Base-by-base conservation (phyloP, 2,888 invertebrate genomes). In the Diaperis boleti region DNA sequence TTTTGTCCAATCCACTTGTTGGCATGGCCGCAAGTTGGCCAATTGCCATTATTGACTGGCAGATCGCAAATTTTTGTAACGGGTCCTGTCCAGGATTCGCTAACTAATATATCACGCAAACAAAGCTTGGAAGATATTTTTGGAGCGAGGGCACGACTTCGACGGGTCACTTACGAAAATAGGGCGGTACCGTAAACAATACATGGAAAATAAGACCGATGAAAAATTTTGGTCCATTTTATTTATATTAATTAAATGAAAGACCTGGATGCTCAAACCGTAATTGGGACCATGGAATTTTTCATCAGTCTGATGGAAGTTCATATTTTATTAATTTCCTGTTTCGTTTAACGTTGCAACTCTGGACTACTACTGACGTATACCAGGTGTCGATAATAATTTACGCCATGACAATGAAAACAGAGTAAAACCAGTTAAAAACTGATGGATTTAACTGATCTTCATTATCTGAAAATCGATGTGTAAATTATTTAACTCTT, bases 1-100 rank as follows among this genome's bases (percentile, higher is more conserved):
- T 26, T 49, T 18, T 49, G 31, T 49, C 49, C 49, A n/a, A 7
- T 35, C 49, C 49, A 49, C 49, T 49, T 49, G 49, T 49, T 49
- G 49, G 49, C 49, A 35, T 35, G 5, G 33, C 35, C 31, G 31
- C 49, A 49, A 49, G 18, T 49, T 49, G 49, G 49, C 33, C 10
- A 11, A 3, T 35, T 49, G 49, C 49, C 49, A 49, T 35, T 49
- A 35, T 49, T 18, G n/a, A 49, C 31, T 8, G 17, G 39, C 39
- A 39, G 39, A 17, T 39, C 39, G 7, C 14, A 17, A 39, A 39
- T 15, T 39, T 39, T 33, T 33, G 33, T 39, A 39, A 39, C 39
- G 14, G 35, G 10, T 13, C 35, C 35, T 13, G 10, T 35, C 13
- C 35, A 11, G 35, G 35, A 26, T 26, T 26, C n/a, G 26, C 26